Evolutionary conservation across 2,888 invertebrate genomes (phyloP).

Genomic region (Monochamus alternatus): DNA sequence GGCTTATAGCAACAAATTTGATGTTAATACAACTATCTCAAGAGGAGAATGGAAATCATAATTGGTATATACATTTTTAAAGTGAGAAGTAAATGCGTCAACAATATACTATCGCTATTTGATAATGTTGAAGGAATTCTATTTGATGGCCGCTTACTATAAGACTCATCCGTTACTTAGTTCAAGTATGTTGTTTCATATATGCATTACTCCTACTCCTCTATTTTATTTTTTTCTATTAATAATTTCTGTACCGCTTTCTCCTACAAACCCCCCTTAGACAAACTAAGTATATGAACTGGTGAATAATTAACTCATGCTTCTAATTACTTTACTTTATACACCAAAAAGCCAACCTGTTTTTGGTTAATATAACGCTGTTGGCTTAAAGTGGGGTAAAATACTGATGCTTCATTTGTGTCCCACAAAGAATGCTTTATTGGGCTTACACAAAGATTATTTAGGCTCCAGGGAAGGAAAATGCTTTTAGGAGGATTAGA

Average conservation of each 20-base stretch:
- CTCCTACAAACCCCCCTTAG: neutral
- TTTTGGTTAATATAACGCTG: conserved; percentile 15
- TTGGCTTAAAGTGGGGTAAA: conserved; percentile 15
- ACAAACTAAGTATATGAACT: conserved; percentile 14
- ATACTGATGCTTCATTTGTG: conserved; percentile 26
- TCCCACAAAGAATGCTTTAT: conserved; percentile 25
- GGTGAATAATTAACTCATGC: conserved; percentile 23
- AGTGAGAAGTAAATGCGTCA: too few relatives aligned
- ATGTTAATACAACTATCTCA: too few relatives aligned
- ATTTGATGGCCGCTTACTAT: too few relatives aligned
- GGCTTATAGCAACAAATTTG: too few relatives aligned
- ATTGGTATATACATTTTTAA: too few relatives aligned
- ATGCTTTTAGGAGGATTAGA: conserved; percentile 45
- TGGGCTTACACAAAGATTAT: conserved; percentile 15
- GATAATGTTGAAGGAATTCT: too few relatives aligned
- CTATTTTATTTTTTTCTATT: too few relatives aligned
- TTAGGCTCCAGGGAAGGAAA: conserved; percentile 31
- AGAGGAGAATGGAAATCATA: too few relatives aligned
- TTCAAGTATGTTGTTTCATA: too few relatives aligned
- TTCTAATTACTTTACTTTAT: conserved; percentile 20
- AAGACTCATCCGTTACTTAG: too few relatives aligned
- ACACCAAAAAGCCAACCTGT: conserved; percentile 22
- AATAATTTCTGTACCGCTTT: neutral
- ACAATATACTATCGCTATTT: too few relatives aligned
- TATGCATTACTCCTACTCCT: too few relatives aligned